Evolutionary conservation across 2,113 vertebrate species (phyloP).

Genomic region (Polyodon spathula): DNA sequence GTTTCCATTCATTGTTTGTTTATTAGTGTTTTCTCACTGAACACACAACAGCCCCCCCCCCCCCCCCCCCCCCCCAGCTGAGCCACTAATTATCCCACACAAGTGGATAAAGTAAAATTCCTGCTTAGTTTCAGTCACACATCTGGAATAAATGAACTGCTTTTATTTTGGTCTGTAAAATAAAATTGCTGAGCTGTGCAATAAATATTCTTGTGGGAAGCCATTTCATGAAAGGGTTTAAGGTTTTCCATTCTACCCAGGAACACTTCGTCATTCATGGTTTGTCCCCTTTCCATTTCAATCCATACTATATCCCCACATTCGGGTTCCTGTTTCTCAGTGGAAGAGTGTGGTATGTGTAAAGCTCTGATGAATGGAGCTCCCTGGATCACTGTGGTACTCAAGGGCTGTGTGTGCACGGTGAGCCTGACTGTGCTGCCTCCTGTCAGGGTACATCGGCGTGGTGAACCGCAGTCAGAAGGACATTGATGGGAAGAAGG

Average conservation of each 20-base stretch:
- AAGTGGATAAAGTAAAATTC: constrained; percentile 26
- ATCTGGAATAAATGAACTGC: constrained; percentile 36
- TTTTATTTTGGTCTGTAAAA: constrained; percentile 14
- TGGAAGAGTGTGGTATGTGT: no score
- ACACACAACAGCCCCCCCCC: constrained; percentile 26
- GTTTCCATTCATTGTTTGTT: background rate
- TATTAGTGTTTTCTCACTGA: background rate
- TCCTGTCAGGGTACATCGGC: constrained; percentile 79
- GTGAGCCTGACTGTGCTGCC: background rate
- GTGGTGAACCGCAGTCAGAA: constrained; percentile 98
- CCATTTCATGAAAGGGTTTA: constrained; percentile 49
- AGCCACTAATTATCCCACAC: no score
- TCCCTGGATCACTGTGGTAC: no score
- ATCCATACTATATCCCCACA: no score
- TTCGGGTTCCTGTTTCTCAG: no score
- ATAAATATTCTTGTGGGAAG: constrained; percentile 44
- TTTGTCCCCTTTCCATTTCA: background rate
- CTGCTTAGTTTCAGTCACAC: constrained; percentile 29
- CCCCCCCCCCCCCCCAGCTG: no score
- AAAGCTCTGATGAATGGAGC: no score
- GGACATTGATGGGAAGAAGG: constrained; percentile 95
- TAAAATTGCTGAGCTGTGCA: constrained; percentile 22
- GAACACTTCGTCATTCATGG: constrained; percentile 37
- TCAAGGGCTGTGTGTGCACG: no score
- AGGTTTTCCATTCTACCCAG: constrained; percentile 51